Evolutionary conservation across 1,140 invertebrate species (phyloP).

Genomic region (Drosophila trapezifrons): DNA sequence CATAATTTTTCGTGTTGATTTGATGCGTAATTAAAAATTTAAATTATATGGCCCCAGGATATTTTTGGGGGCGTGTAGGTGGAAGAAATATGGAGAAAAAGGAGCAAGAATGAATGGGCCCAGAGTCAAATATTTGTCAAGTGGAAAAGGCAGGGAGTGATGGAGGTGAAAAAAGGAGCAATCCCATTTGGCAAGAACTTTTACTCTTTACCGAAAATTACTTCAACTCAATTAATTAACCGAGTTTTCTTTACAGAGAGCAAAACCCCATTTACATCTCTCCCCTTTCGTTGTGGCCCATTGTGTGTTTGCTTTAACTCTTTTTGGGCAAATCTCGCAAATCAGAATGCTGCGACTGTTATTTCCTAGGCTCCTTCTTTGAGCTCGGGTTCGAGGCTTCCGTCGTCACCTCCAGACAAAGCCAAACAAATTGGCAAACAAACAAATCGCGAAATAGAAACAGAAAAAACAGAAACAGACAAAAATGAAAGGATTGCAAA

Average conservation of each 20-base stretch:
- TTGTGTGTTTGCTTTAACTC: slow-evolving; percentile 64
- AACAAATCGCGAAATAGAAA: slow-evolving; percentile 58
- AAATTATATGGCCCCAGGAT: slow-evolving; percentile 67
- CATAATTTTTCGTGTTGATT: slow-evolving; percentile 77
- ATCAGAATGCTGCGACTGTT: slow-evolving; percentile 35
- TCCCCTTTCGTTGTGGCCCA: neutral
- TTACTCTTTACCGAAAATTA: slow-evolving; percentile 51
- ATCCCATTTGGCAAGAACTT: slow-evolving; percentile 42
- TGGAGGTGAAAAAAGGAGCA: slow-evolving; percentile 22
- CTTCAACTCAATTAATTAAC: slow-evolving; percentile 80
- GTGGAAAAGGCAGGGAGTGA: slow-evolving; percentile 36
- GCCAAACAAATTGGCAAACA: slow-evolving; percentile 73
- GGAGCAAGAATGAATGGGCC: slow-evolving; percentile 8
- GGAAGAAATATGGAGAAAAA: slow-evolving; percentile 19
- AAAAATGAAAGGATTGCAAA: slow-evolving; percentile 61
- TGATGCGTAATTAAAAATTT: slow-evolving; percentile 76
- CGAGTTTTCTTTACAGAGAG: slow-evolving; percentile 21
- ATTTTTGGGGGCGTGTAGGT: slow-evolving; percentile 31
- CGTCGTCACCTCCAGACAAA: slow-evolving; percentile 57
- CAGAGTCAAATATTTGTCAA: slow-evolving; percentile 65
- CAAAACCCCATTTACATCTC: slow-evolving; percentile 4
- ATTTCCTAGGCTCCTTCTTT: slow-evolving; percentile 5
- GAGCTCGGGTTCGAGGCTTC: slow-evolving; percentile 1
- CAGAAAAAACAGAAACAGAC: slow-evolving; percentile 26
- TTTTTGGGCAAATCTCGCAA: slow-evolving; percentile 64